Percentiles rank a stretch among this genome's conserved stretches.
Conservation (phyloP, 2,888 invertebrate genomes). For the Notodromas monacha region DNA sequence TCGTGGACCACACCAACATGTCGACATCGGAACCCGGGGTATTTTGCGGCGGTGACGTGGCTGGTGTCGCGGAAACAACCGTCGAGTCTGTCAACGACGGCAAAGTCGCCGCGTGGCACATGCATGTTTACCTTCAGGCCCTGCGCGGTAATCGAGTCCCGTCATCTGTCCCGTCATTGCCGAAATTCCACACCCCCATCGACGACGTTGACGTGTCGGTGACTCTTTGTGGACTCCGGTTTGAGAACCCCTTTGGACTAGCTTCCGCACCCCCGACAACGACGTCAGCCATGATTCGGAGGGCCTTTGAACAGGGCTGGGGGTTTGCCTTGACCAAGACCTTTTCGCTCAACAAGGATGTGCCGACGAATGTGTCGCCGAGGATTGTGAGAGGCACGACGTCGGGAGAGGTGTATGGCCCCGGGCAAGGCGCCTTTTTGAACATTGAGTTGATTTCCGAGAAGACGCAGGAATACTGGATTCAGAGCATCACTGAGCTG, state of each 20-base stretch:
- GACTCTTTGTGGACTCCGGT: slow-evolving; percentile 64
- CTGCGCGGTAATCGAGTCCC: slow-evolving; percentile 1
- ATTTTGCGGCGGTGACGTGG: slow-evolving; percentile 79
- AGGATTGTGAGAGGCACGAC: slow-evolving; percentile 77
- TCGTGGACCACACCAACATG: slow-evolving; percentile 41
- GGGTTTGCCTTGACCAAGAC: slow-evolving; percentile 92
- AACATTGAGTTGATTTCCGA: slow-evolving; percentile 96
- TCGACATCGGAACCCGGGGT: slow-evolving; percentile 38
- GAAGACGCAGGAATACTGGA: slow-evolving; percentile 78
- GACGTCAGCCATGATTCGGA: slow-evolving; percentile 64
- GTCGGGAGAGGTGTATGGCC: slow-evolving; percentile 62
- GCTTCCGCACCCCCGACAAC: slow-evolving; percentile 93
- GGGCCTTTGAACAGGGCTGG: slow-evolving; percentile 88
- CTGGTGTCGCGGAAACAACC: slow-evolving; percentile 77
- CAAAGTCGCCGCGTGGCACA: slow-evolving; percentile 78
- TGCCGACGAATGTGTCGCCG: slow-evolving; percentile 86
- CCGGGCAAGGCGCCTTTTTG: slow-evolving; percentile 79
- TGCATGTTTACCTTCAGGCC: slow-evolving; percentile 65
- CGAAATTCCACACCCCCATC: slow-evolving; percentile 65
- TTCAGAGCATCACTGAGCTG: slow-evolving; percentile 46
- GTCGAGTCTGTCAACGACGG: slow-evolving; percentile 97
- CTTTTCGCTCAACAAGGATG: slow-evolving; percentile 68
- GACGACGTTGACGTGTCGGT: slow-evolving; percentile 78
- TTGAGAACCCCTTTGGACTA: slow-evolving; percentile 83
- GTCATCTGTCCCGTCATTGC: slow-evolving; percentile 28